Percentiles rank a stretch among this genome's conserved stretches.
Conservation (phyloP, 2,113 vertebrate genomes). For the Phalacrocorax brasilianus region DNA sequence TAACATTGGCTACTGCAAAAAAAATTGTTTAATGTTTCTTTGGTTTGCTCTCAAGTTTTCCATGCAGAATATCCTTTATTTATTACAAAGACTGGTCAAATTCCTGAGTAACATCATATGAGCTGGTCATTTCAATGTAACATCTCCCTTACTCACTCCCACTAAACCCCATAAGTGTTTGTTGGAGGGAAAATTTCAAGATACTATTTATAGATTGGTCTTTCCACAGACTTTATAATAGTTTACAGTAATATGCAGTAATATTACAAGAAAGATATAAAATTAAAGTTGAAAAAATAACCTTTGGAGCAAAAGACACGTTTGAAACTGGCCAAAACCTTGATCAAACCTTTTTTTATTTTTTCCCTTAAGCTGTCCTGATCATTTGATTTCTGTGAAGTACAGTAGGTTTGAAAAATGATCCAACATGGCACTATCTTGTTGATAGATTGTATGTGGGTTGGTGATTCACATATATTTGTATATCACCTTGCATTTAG, state of each 20-base stretch:
- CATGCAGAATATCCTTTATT: neutral
- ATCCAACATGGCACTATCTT: neutral
- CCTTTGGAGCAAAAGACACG: neutral
- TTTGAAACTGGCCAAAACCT: neutral
- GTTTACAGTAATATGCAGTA: neutral
- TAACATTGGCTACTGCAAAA: neutral
- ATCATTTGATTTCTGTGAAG: neutral
- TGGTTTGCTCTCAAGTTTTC: neutral
- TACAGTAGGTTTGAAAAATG: neutral
- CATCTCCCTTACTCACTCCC: neutral
- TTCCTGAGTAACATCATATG: neutral
- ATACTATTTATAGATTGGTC: neutral
- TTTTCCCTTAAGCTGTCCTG: neutral
- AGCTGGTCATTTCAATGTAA: neutral
- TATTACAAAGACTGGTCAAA: neutral
- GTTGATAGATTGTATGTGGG: neutral
- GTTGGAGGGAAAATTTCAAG: neutral
- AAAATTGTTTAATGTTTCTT: neutral
- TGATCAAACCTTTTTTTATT: neutral
- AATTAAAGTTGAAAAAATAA: neutral
- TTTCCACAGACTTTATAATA: neutral
- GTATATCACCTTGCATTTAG: constrained; percentile 11
- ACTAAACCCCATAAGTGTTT: neutral
- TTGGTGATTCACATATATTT: constrained; percentile 45
- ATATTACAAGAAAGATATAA: neutral